Evolutionary conservation across 1,140 invertebrate species (phyloP).

Genomic region (Plectus sambesii): DNA sequence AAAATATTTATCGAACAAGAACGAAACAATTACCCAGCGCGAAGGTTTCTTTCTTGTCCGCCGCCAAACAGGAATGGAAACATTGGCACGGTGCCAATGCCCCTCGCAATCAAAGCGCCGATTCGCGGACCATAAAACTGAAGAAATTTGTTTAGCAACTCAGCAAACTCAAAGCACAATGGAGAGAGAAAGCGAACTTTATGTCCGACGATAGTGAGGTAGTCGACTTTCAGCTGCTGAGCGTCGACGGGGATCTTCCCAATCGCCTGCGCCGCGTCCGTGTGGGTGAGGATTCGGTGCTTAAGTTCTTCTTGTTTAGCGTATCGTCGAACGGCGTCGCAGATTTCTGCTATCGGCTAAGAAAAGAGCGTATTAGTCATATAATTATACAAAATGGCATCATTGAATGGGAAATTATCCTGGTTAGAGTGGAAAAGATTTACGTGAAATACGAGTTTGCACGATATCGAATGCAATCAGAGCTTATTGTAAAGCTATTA

Average conservation of each 20-base stretch:
- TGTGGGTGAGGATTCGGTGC: no score
- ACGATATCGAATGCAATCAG: no score
- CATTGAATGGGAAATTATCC: no score
- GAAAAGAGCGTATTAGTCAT: no score
- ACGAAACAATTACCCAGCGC: conserved; percentile 53
- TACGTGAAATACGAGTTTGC: no score
- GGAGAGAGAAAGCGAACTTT: conserved; percentile 49
- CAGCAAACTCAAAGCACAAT: neutral
- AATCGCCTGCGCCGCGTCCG: conserved; percentile 56
- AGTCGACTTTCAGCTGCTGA: conserved; percentile 52
- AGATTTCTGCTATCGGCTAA: conserved; percentile 15
- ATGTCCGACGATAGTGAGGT: conserved; percentile 58
- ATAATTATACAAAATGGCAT: no score
- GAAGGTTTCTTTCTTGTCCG: conserved; percentile 54
- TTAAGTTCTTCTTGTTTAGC: no score
- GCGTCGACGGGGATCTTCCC: conserved; percentile 56
- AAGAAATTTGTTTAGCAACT: conserved; percentile 11
- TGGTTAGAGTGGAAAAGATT: no score
- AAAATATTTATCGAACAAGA: no score
- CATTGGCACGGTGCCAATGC: conserved; percentile 34
- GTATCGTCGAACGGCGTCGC: no score
- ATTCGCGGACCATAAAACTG: conserved; percentile 58
- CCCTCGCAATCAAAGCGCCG: conserved; percentile 51
- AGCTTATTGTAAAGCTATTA: no score
- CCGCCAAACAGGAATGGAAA: conserved; percentile 54